Percentiles rank a stretch among this genome's conserved stretches.
These are phyloP conservation scores for Pterostichus madidus DNA, from an alignment of 2,888 invertebrate genomes.

Conservation along the genomic window DNA sequence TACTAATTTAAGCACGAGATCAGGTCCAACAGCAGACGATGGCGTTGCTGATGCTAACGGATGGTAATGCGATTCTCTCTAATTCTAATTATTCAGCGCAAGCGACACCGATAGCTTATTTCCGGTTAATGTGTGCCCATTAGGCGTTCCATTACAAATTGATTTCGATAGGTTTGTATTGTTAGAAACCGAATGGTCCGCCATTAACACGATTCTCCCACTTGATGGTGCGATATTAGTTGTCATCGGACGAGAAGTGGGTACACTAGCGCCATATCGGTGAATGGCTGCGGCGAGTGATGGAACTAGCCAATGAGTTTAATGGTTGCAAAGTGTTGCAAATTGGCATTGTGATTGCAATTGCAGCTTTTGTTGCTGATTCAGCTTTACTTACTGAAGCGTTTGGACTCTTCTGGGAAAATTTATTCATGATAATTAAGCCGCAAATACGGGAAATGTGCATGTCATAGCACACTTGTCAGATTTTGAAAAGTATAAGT, in stretches of 20 bases:
- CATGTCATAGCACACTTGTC: too few species aligned
- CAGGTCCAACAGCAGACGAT: not conserved
- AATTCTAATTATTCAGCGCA: conserved; percentile 62
- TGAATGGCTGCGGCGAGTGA: too few species aligned
- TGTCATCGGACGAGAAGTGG: conserved; percentile 44
- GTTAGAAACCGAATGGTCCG: conserved; percentile 62
- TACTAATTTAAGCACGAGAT: too few species aligned
- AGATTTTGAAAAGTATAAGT: too few species aligned
- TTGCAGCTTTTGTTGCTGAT: too few species aligned
- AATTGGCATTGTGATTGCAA: too few species aligned
- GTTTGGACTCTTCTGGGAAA: too few species aligned
- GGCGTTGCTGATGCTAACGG: conserved; percentile 39
- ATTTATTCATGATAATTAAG: too few species aligned
- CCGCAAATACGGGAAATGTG: too few species aligned
- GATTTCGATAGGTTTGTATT: conserved; percentile 66
- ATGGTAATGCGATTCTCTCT: conserved; percentile 59
- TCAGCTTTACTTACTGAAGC: too few species aligned
- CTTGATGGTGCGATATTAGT: conserved; percentile 53
- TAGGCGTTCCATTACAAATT: conserved; percentile 62
- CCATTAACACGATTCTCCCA: conserved; percentile 56
- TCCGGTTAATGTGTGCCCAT: conserved; percentile 62
- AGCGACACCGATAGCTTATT: conserved; percentile 62
- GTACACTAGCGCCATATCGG: not conserved
- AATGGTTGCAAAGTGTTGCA: too few species aligned
- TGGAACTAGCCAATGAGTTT: too few species aligned